A percentile compares a stretch with the other conserved stretches of the same genome.
These are phyloP conservation scores for Neoascia interrupta DNA, from an alignment of 2,888 invertebrate species.

Conservation along the genomic window DNA sequence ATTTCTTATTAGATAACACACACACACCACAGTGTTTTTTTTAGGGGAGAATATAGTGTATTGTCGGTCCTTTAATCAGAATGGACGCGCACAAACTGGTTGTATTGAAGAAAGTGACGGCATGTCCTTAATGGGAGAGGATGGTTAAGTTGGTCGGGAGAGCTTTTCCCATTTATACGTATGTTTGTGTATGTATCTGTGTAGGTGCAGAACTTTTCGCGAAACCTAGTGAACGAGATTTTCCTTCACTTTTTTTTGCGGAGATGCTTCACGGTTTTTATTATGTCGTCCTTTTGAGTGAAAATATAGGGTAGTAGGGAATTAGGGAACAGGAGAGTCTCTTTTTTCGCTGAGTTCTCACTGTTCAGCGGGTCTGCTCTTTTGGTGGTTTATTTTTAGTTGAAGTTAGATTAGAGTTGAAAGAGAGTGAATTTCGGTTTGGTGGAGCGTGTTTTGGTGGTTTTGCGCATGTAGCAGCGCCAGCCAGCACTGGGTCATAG, in stretches of 20 bases:
- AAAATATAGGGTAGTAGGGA: conserved; percentile 44
- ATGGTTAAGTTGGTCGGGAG: conserved; percentile 6
- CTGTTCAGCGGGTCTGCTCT: conserved; percentile 16
- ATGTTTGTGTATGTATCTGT: background rate
- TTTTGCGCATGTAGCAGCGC: conserved; percentile 61
- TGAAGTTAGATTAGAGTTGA: background rate
- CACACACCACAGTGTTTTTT: conserved; percentile 48
- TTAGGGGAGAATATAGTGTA: conserved; percentile 34
- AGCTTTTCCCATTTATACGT: conserved; percentile 32
- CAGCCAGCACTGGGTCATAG: conserved; percentile 66
- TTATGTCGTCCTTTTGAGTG: conserved; percentile 36
- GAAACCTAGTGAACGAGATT: conserved; percentile 51
- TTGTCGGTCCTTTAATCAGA: conserved; percentile 71
- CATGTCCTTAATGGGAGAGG: conserved; percentile 60
- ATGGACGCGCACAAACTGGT: conserved; percentile 73
- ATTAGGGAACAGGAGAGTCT: background rate
- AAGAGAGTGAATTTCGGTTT: conserved; percentile 25
- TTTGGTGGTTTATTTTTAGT: background rate
- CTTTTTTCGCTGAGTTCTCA: conserved; percentile 25
- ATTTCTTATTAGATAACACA: conserved; percentile 67
- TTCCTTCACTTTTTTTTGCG: conserved; percentile 9
- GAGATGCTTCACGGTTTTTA: background rate
- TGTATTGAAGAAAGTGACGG: conserved; percentile 65
- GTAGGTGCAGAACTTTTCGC: conserved; percentile 35
- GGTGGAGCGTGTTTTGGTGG: conserved; percentile 37